Base-by-base conservation (phyloP, 2,888 invertebrate genomes). In the Operophtera brumata region DNA sequence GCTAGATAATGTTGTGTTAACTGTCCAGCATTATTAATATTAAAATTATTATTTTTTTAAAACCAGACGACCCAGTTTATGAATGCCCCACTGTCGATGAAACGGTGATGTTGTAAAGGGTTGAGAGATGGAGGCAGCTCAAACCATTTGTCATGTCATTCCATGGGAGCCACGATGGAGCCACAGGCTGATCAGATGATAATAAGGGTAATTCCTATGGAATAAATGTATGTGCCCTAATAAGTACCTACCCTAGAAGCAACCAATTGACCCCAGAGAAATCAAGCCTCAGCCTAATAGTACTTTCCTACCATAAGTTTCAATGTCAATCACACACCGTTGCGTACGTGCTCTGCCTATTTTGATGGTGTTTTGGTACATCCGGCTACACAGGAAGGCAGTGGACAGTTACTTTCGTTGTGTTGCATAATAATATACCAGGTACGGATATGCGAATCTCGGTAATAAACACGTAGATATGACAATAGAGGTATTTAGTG, bases 381-480 rank as follows among this genome's bases (percentile, higher is more conserved):
- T 63, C 62, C 64, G 60, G 54, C 35, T 46, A 7, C 35, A 62
- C 73, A 70, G 78, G 78, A 79, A 77, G 77, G 70, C 67, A 62
- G 64, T 65, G 65, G 46, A 78, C 78, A 74, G 78, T 78, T 80
- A 78, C 66, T 70, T 76, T 73, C 71, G 75, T 75, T 70, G 64
- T 67, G 69, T 75, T 76, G 79, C 78, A 79, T 79, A 73, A 56
- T 13, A 56, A 56, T 40, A 20, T 6, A 4, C 13, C 12, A 20
- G 12, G 30, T 39, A 9, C 41, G 57, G 52, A 57, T 13, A 46
- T 48, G 57, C 57, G 52, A 57, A 57, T 42, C 9, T 50, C 12
- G 34, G 26, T 56, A 28, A 39, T 54, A 36, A 45, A 9, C 57
- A 52, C 57, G 52, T 52, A 53, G 32, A 32, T 32, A 20, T 12